Evolutionary conservation across 2,797 vertebrate genomes (phyloP).

Genomic region (Girardinus metallicus): DNA sequence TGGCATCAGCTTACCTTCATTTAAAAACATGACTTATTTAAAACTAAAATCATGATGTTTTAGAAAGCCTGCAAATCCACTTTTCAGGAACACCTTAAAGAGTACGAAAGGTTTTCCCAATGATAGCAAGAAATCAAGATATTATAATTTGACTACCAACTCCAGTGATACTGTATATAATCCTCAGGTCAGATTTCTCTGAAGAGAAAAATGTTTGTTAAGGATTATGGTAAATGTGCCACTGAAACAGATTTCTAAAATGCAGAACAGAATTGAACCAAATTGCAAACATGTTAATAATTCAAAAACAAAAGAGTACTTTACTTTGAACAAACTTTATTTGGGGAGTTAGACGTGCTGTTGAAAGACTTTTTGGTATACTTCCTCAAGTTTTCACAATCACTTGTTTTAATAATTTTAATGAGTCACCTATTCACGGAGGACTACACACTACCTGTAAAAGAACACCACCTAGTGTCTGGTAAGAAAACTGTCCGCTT

Average conservation of each 20-base stretch:
- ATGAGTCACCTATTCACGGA: background rate
- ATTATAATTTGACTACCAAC: background rate
- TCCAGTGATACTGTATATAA: background rate
- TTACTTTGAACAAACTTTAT: background rate
- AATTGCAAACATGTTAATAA: background rate
- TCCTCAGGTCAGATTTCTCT: background rate
- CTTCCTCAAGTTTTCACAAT: background rate
- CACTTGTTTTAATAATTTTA: background rate
- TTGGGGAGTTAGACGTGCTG: background rate
- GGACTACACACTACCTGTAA: background rate
- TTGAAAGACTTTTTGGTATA: background rate
- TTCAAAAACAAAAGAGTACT: background rate
- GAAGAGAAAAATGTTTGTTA: background rate
- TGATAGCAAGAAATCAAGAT: background rate
- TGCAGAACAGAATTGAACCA: background rate
- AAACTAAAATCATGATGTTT: background rate
- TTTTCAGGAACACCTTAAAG: background rate
- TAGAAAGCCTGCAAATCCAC: background rate
- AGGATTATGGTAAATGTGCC: background rate
- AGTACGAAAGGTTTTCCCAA: background rate
- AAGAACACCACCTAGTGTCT: conserved; percentile 2
- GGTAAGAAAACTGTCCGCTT: background rate
- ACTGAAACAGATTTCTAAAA: background rate
- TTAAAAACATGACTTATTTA: background rate
- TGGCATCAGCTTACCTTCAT: background rate